Evolutionary conservation across 1,140 invertebrate species (phyloP).

Genomic region (Agrilus planipennis): DNA sequence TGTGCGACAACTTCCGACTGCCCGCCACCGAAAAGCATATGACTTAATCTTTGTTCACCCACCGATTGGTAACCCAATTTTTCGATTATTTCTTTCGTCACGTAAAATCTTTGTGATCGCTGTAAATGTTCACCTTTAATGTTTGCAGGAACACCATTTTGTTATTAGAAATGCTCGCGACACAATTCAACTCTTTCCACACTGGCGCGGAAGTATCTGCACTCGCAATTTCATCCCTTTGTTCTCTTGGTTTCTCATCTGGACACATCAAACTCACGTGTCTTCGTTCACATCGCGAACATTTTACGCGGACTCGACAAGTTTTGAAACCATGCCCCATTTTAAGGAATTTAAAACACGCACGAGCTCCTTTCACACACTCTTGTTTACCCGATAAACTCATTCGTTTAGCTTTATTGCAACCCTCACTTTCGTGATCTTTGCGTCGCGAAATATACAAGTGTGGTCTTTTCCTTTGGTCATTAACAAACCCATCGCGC

Average conservation of each 20-base stretch:
- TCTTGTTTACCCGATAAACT: not conserved
- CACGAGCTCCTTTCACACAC: not conserved
- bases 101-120: conserved; percentile 8
- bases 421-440: not conserved
- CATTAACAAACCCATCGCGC: not conserved
- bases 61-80: not conserved
- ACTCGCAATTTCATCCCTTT: not conserved
- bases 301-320: not conserved
- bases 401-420: not conserved
- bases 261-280: no score
- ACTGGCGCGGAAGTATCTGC: not conserved
- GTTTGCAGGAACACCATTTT: conserved; percentile 5
- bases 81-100: conserved; percentile 5
- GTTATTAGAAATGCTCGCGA: not conserved
- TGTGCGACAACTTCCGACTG: not conserved
- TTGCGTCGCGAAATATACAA: not conserved
- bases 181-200: not conserved
- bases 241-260: no score
- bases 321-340: not conserved
- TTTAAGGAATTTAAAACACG: not conserved
- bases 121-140: conserved; percentile 3
- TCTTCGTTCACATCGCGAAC: not conserved
- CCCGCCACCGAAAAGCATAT: conserved; percentile 5
- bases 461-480: not conserved
- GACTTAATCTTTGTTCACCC: conserved; percentile 3